These are phyloP conservation scores for Rhopalosiphum padi DNA, from an alignment of 1,140 invertebrate genomes.

Conservation along the genomic window DNA sequence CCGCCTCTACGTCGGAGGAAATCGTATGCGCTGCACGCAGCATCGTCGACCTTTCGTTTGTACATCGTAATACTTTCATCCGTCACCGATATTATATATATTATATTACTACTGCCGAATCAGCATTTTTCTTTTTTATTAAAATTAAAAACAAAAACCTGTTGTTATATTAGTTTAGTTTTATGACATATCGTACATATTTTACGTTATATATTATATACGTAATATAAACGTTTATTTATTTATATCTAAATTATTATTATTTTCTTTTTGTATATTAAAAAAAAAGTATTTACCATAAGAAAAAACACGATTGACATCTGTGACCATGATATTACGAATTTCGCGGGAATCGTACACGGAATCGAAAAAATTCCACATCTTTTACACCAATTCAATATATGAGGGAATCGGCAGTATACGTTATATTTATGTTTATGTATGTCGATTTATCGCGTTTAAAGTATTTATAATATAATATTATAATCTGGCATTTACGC, in stretches of 20 bases:
- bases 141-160: neutral
- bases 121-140: neutral
- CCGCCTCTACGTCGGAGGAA: neutral
- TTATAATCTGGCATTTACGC: neutral
- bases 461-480: neutral
- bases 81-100: neutral
- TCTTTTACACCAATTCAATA: neutral
- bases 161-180: neutral
- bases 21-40: neutral
- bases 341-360: neutral
- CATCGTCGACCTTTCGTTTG: neutral
- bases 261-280: neutral
- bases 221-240: neutral
- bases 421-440: neutral
- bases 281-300: neutral
- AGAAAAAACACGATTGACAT: slow-evolving; percentile 3
- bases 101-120: neutral
- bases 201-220: no score
- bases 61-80: neutral
- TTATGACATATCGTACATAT: neutral
- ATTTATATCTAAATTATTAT: neutral
- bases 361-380: neutral
- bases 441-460: neutral
- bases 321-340: neutral
- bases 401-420: neutral